phyloP scores from a whole-genome alignment of 2,113 vertebrate species.

The Etheostoma cragini region DNA sequence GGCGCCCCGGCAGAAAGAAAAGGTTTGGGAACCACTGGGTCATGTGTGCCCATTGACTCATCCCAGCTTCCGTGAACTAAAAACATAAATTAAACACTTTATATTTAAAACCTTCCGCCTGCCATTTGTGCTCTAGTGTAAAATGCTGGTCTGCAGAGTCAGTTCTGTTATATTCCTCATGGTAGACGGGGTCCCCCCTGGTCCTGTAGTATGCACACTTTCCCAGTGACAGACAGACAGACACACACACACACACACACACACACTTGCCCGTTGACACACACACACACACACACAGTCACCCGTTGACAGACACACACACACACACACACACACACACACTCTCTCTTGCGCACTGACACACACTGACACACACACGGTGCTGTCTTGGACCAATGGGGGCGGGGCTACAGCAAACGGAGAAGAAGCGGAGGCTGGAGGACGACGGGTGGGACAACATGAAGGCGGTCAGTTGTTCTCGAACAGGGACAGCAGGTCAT shows the following conservation, averaged over 20 bases:
- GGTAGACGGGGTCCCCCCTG: conserved; percentile 8
- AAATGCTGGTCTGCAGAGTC: conserved; percentile 65
- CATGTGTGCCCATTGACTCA: not conserved
- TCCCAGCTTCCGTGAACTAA: not conserved
- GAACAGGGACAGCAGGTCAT: conserved; percentile 95
- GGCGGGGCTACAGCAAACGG: conserved; percentile 12
- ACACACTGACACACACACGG: no score
- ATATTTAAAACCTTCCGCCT: conserved; percentile 38
- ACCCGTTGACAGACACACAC: no score
- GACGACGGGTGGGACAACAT: not conserved
- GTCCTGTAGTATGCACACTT: not conserved
- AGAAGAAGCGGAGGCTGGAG: conserved; percentile 16
- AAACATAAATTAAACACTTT: conserved; percentile 36
- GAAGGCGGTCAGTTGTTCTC: conserved; percentile 91
- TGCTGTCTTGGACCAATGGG: not conserved
- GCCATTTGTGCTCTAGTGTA: conserved; percentile 64
- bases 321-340: no score
- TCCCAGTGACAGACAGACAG: not conserved
- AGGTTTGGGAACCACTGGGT: conserved; percentile 11
- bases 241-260: not conserved
- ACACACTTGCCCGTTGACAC: not conserved
- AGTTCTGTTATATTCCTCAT: conserved; percentile 16
- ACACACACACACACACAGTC: not conserved
- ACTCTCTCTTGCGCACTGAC: no score
- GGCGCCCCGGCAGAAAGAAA: not conserved